A percentile compares a stretch with the other conserved stretches of the same genome.
These are phyloP conservation scores for Gambusia yucatana DNA, from an alignment of 2,797 vertebrate species.

Conservation along the genomic window DNA sequence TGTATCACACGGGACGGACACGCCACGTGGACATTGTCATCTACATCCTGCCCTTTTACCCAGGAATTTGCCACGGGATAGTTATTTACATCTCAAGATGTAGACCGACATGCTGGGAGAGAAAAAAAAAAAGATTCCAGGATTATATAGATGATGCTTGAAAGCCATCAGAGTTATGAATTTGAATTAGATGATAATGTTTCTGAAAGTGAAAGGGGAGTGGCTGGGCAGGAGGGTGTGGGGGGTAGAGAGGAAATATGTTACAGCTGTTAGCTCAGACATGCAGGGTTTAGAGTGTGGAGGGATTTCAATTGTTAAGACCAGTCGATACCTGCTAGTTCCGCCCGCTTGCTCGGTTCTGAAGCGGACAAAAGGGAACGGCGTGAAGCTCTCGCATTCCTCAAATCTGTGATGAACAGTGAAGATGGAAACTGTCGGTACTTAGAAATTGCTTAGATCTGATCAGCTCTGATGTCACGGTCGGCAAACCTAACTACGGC, in stretches of 20 bases:
- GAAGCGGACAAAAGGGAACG: slow-evolving; percentile 18
- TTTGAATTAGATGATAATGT: slow-evolving; percentile 74
- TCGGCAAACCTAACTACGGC: slow-evolving; percentile 47
- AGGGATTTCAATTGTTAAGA: slow-evolving; percentile 58
- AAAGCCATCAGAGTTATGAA: slow-evolving; percentile 71
- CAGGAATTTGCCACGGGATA: slow-evolving; percentile 61
- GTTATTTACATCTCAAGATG: slow-evolving; percentile 63
- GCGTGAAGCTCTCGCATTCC: slow-evolving; percentile 26
- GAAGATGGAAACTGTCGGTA: slow-evolving; percentile 29
- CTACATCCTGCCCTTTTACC: slow-evolving; percentile 66
- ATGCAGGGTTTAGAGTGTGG: slow-evolving; percentile 60
- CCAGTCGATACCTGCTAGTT: slow-evolving; percentile 17
- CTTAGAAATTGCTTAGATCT: slow-evolving; percentile 59
- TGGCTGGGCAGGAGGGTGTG: not conserved
- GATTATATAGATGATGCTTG: slow-evolving; percentile 73
- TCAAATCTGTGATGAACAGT: slow-evolving; percentile 31
- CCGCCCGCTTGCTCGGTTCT: slow-evolving; percentile 16
- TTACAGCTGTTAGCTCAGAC: slow-evolving; percentile 69
- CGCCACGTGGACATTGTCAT: slow-evolving; percentile 27
- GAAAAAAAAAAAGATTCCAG: slow-evolving; percentile 56
- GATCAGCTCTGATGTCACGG: slow-evolving; percentile 52
- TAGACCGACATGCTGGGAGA: slow-evolving; percentile 33
- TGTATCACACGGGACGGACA: slow-evolving; percentile 49
- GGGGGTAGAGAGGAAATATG: slow-evolving; percentile 56
- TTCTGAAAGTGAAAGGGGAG: slow-evolving; percentile 36